These are phyloP conservation scores for Acanthis flammea DNA, from an alignment of 2,797 vertebrate species.

Conservation along the genomic window DNA sequence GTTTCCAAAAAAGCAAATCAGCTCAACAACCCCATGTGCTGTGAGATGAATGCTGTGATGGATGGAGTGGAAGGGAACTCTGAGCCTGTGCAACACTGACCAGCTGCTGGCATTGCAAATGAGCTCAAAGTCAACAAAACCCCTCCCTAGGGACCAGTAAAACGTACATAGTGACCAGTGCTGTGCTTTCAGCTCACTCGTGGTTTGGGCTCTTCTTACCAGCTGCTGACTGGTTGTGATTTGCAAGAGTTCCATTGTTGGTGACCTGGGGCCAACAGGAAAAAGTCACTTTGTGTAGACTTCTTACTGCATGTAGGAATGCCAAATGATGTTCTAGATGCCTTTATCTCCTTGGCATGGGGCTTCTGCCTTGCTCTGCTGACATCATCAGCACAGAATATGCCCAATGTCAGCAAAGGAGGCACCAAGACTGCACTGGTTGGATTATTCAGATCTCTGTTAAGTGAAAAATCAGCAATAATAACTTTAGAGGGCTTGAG, in stretches of 20 bases:
- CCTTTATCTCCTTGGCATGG: neutral
- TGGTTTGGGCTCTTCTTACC: neutral
- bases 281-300: neutral
- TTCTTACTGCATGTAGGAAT: neutral
- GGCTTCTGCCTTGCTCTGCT: neutral
- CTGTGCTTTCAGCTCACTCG: neutral
- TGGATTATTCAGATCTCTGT: neutral
- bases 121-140: neutral
- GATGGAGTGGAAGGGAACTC: rapidly evolving
- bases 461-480: neutral
- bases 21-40: neutral
- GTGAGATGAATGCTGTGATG: neutral
- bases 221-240: neutral
- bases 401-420: neutral
- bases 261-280: rapidly evolving
- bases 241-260: neutral
- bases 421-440: neutral
- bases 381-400: neutral
- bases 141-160: rapidly evolving
- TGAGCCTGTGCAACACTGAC: neutral
- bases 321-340: neutral
- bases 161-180: rapidly evolving
- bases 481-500: neutral
- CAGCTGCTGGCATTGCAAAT: neutral
- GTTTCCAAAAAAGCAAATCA: neutral